Conservation (phyloP, 2,797 vertebrate species). For the Melanotaenia pygmaea region DNA sequence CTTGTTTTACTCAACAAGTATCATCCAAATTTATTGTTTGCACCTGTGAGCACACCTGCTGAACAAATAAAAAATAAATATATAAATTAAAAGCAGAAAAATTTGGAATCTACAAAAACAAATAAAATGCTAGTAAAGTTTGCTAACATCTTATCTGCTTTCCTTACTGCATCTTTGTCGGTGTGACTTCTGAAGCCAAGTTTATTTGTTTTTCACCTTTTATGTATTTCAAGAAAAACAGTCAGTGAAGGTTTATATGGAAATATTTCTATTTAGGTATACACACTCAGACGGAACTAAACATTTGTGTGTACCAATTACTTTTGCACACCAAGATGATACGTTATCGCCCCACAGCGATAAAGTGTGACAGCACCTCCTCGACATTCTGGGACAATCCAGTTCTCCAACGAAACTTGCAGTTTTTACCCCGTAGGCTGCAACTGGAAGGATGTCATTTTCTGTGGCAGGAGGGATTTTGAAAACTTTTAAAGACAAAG, state of each 20-base stretch:
- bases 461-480: not conserved
- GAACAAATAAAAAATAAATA: constrained; percentile 35
- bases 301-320: not conserved
- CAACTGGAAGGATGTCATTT: not conserved
- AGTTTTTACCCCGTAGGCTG: not conserved
- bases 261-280: constrained; percentile 28
- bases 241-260: not conserved
- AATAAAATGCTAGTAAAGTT: not conserved
- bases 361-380: not conserved
- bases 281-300: not conserved
- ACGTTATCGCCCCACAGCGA: not conserved
- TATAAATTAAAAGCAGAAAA: constrained; percentile 25
- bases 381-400: not conserved
- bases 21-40: constrained; percentile 31
- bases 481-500: not conserved
- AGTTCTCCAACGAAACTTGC: not conserved
- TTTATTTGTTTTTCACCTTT: too few relatives aligned
- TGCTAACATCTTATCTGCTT: not conserved
- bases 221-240: too few relatives aligned
- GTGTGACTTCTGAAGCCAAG: not conserved
- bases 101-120: not conserved
- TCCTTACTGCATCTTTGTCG: not conserved
- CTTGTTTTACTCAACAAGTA: constrained; percentile 14
- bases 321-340: not conserved
- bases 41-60: constrained; percentile 11